Evolutionary conservation across 2,888 invertebrate species (phyloP).

Genomic region (Drosophila fulvimacula): DNA sequence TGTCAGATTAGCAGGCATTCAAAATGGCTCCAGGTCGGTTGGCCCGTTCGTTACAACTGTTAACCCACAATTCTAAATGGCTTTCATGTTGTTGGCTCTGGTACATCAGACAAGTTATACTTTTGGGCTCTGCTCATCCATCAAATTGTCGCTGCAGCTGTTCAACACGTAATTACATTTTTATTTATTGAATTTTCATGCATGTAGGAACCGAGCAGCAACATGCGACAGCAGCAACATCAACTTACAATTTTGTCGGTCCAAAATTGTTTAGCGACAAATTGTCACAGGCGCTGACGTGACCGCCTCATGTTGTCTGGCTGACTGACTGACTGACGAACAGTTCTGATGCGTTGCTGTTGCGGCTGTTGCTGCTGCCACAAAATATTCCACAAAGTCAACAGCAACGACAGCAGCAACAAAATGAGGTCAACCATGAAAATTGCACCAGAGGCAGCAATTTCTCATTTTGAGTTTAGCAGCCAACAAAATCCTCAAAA

Average conservation of each 20-base stretch:
- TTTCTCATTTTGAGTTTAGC: slow-evolving; percentile 79
- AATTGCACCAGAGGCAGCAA: slow-evolving; percentile 76
- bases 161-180: slow-evolving; percentile 70
- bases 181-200: slow-evolving; percentile 75
- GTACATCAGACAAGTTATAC: slow-evolving; percentile 3
- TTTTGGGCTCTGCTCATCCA: slow-evolving; percentile 30
- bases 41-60: slow-evolving; percentile 13
- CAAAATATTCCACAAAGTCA: slow-evolving; percentile 77
- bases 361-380: slow-evolving; percentile 52
- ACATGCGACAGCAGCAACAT: slow-evolving; percentile 36
- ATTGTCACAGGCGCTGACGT: slow-evolving; percentile 68
- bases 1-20: slow-evolving; percentile 61
- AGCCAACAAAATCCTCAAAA: slow-evolving; percentile 41
- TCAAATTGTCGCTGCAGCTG: slow-evolving; percentile 40
- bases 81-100: slow-evolving; percentile 14
- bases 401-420: slow-evolving; percentile 58
- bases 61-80: slow-evolving; percentile 15
- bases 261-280: slow-evolving; percentile 76
- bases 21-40: slow-evolving; percentile 28
- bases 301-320: slow-evolving; percentile 45
- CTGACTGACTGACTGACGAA: slow-evolving; percentile 27
- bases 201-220: slow-evolving; percentile 20
- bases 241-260: slow-evolving; percentile 50
- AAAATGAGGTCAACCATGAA: slow-evolving; percentile 79
- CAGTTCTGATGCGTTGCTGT: slow-evolving; percentile 57